These are phyloP conservation scores for Ibycter americanus DNA, from an alignment of 2,797 vertebrate species.

Conservation along the genomic window DNA sequence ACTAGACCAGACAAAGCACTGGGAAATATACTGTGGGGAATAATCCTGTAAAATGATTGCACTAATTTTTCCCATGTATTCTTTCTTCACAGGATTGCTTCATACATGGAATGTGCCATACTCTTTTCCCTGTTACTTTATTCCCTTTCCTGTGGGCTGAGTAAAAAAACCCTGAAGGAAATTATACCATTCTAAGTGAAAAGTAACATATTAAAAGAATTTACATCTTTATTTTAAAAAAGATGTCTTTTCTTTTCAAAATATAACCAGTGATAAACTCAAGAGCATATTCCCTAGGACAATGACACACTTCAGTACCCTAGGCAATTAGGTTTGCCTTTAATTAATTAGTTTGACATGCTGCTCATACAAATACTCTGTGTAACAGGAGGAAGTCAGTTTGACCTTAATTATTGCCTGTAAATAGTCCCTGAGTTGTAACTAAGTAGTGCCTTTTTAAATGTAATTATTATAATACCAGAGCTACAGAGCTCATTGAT, in stretches of 20 bases:
- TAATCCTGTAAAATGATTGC: constrained; percentile 48
- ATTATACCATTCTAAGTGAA: background rate
- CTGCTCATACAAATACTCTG: constrained; percentile 19
- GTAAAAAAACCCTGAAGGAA: background rate
- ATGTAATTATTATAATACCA: constrained; percentile 58
- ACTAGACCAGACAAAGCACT: constrained; percentile 69
- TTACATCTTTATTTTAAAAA: background rate
- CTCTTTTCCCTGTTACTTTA: constrained; percentile 25
- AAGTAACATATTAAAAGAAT: background rate
- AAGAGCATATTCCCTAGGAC: background rate
- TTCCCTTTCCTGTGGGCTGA: constrained; percentile 26
- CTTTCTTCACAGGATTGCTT: constrained; percentile 54
- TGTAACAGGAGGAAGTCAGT: constrained; percentile 54
- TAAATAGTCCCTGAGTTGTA: constrained; percentile 68
- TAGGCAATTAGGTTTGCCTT: constrained; percentile 39
- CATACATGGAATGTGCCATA: background rate
- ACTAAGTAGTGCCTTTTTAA: constrained; percentile 71
- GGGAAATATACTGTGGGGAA: constrained; percentile 43
- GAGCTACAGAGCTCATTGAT: constrained; percentile 65
- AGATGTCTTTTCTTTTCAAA: constrained; percentile 12
- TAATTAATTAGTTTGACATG: constrained; percentile 48
- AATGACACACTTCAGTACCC: constrained; percentile 43
- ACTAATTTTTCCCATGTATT: constrained; percentile 58
- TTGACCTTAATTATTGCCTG: constrained; percentile 66
- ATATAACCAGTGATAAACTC: background rate